Evolutionary conservation across 1,140 invertebrate genomes (phyloP), one percentile per base, ranked within the genome.

Genomic region (Delia radicum): DNA sequence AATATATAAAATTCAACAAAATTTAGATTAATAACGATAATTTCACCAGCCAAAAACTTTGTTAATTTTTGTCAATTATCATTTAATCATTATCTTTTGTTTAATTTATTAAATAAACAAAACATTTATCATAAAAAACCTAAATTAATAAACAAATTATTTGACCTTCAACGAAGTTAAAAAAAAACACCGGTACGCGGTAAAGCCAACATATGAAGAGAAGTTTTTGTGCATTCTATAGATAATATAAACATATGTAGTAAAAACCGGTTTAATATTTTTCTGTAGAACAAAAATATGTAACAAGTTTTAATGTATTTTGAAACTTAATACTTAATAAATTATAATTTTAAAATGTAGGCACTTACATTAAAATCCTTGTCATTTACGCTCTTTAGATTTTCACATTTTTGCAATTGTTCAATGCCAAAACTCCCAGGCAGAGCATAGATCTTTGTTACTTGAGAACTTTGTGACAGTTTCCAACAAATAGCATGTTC

Each of bases 401-500:
- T 89, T 76, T 89, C 85, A 10, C 93, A 91, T 88, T 94, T 94
- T 27, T 89, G 83, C 26, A 91, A 87, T 72, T 89, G 81, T 42
- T 88, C 86, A 65, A 96, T 97, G 55, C 95, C 96, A 81, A 90
- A 91, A 89, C 98, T 99, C n/a, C 96, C 96, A 21, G 97, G 96
- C 24, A 93, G 89, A 63, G 94, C 94, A 87, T 89, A 96, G 73
- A 99, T 91, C 63, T 90, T 87, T 31, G 91, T 85, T 7, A 98
- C 90, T 77, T 90, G 82, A 10, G 88, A 80, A 61, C 95, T 97
- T 84, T 96, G 92, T 1, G 94, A 87, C 7, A 99, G 84, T 87
- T 98, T 98, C 96, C 96, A 98, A 79, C 91, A 92, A 78, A 98
- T 90, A 12, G 96, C 96, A 89, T 99, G 96, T 88, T 99, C 98